A percentile compares a stretch with the other conserved stretches of the same genome.
phyloP scores from a whole-genome alignment of 2,797 vertebrate species.

The Chrosomus eos region DNA sequence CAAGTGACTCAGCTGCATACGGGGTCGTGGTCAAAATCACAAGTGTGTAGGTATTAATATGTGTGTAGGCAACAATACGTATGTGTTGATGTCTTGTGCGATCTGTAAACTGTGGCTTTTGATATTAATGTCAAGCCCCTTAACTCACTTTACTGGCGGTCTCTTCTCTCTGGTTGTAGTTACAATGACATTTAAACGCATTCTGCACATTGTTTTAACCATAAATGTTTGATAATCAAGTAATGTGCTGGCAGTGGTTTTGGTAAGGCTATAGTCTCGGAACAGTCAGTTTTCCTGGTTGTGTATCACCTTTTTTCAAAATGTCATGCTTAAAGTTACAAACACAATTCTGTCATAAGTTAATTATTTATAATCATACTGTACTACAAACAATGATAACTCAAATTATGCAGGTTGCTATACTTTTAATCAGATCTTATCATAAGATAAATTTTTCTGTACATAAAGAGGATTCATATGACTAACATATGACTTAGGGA shows the following conservation, averaged over 20 bases:
- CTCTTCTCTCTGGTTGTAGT: background rate
- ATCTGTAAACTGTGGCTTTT: conserved; percentile 40
- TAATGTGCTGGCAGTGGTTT: conserved; percentile 17
- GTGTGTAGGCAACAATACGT: conserved; percentile 4
- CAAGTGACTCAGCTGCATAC: conserved; percentile 45
- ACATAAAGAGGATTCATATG: background rate
- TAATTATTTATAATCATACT: background rate
- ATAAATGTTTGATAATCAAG: conserved; percentile 39
- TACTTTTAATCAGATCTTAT: background rate
- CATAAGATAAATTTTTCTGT: background rate
- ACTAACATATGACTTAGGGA: background rate
- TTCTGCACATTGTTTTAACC: conserved; percentile 10
- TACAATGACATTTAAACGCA: conserved; percentile 50
- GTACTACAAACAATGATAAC: background rate
- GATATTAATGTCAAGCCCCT: conserved; percentile 51
- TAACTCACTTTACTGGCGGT: conserved; percentile 22
- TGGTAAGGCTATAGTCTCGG: conserved; percentile 9
- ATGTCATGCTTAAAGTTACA: background rate
- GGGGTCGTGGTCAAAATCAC: background rate
- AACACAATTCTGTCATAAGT: background rate
- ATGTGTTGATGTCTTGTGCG: conserved; percentile 9
- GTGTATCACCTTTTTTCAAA: background rate
- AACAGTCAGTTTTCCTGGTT: background rate
- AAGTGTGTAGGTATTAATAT: conserved; percentile 38
- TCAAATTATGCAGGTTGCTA: background rate